Base-by-base conservation (phyloP, 2,797 vertebrate genomes). In the Enteromius fasciolatus region DNA sequence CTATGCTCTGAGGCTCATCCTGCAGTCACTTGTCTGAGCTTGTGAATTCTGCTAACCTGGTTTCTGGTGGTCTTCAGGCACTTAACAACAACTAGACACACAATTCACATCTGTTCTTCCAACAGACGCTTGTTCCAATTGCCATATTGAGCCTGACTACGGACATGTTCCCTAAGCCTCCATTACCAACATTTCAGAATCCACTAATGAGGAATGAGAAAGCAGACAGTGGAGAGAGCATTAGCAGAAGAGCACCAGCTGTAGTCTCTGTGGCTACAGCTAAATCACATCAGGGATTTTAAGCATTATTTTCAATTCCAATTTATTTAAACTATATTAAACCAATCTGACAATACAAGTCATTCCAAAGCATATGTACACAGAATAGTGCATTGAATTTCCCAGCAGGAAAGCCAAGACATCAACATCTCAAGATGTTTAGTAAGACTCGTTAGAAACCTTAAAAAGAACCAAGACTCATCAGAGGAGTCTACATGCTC, bases 81-180 rank as follows among this genome's bases (percentile, higher is more conserved):
- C 73, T 68, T 54, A 68, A 67, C n/a, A 76, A 82, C 73, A 68
- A 72, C 57, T 74, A 67, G 46, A 52, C 63, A 67, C 17, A 57
- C 25, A 82, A 61, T 76, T 82, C 81, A 76, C 73, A 83, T 83
- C 81, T 83, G 81, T 76, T 77, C 20, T 46, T 77, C 81, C 39
- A 10, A 68, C 33, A 68, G 61, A 57, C 1, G 6, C 46, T 44
- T 76, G 73, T 68, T 61, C 36, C 18, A 25, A 46, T 83, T 48
- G 63, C 20, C 28, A 77, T 18, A 77, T 61, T 61, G 50, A 7
- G 73, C 39, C 81, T 48, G 28, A 48, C 52, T 75, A 77, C 50
- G 10, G 64, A 69, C 64, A 46, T 68, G 73, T 77, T 83, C 50
- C 63, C 39, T 54, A 76, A 67, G 61, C 72, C 66, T 76, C 25